These are phyloP conservation scores for Amia ocellicauda DNA, from an alignment of 2,113 vertebrate species.

Conservation along the genomic window DNA sequence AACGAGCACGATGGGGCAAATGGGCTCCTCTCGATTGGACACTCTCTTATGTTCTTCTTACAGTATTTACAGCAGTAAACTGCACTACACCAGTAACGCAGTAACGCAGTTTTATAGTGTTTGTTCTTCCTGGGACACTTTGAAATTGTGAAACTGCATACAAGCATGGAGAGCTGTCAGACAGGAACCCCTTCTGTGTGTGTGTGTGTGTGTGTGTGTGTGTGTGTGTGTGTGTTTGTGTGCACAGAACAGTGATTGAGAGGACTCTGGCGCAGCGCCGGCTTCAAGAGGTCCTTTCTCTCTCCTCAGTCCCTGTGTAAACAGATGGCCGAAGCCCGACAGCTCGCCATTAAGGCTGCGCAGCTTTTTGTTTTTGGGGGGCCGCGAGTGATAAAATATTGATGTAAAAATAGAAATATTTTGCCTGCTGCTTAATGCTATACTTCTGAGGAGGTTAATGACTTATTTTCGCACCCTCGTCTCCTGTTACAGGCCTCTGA, in stretches of 20 bases:
- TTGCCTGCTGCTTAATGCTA: slow-evolving; percentile 64
- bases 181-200: slow-evolving; percentile 36
- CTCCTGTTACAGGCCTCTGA: slow-evolving; percentile 60
- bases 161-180: slow-evolving; percentile 50
- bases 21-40: no score
- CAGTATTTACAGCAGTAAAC: no score
- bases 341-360: slow-evolving; percentile 55
- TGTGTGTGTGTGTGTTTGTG: no score
- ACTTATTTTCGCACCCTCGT: slow-evolving; percentile 48
- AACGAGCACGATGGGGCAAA: no score
- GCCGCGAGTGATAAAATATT: slow-evolving; percentile 73
- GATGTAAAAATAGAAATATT: slow-evolving; percentile 79
- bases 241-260: background rate
- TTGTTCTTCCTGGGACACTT: no score
- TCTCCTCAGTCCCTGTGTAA: slow-evolving; percentile 55
- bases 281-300: slow-evolving; percentile 25
- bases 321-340: slow-evolving; percentile 61
- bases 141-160: slow-evolving; percentile 49
- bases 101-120: no score
- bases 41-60: no score
- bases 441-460: slow-evolving; percentile 67
- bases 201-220: slow-evolving; percentile 29
- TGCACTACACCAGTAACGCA: no score
- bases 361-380: slow-evolving; percentile 66
- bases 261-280: background rate